Evolutionary conservation across 2,888 invertebrate species (phyloP).

Genomic region (Tanypteryx hageni): DNA sequence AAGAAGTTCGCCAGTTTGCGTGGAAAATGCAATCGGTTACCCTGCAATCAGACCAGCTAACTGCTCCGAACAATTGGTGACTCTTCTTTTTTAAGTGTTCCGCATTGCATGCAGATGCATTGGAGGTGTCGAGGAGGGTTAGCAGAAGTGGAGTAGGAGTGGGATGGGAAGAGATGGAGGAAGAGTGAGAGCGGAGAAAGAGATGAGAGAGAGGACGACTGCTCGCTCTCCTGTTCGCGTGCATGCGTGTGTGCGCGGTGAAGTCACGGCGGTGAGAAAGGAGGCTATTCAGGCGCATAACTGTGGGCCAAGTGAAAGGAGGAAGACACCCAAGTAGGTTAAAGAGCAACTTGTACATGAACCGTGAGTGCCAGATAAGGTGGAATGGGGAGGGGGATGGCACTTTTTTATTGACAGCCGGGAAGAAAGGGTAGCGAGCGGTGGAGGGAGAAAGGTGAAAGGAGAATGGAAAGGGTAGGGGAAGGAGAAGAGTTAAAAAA

Average conservation of each 20-base stretch:
- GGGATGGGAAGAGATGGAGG: background rate
- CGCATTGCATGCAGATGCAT: background rate
- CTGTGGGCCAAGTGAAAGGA: constrained; percentile 52
- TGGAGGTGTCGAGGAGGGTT: background rate
- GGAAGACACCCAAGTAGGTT: constrained; percentile 51
- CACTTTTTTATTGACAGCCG: background rate
- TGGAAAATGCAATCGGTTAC: no score
- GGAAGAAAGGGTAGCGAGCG: background rate
- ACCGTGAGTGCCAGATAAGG: background rate
- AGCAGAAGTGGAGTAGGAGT: background rate
- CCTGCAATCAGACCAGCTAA: no score
- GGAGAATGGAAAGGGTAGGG: background rate
- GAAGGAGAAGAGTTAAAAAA: background rate
- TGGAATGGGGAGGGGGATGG: background rate
- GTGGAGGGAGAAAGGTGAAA: constrained; percentile 38
- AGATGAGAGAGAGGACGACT: background rate
- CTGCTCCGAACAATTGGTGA: background rate
- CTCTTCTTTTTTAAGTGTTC: background rate
- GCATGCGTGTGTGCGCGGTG: background rate
- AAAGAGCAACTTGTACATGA: constrained; percentile 35
- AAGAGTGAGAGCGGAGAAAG: background rate
- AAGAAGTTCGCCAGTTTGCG: no score
- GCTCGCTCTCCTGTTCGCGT: no score
- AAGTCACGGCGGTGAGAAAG: constrained; percentile 26
- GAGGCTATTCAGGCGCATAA: background rate